phyloP scores from a whole-genome alignment of 2,113 vertebrate genomes.

The Zeus faber region DNA sequence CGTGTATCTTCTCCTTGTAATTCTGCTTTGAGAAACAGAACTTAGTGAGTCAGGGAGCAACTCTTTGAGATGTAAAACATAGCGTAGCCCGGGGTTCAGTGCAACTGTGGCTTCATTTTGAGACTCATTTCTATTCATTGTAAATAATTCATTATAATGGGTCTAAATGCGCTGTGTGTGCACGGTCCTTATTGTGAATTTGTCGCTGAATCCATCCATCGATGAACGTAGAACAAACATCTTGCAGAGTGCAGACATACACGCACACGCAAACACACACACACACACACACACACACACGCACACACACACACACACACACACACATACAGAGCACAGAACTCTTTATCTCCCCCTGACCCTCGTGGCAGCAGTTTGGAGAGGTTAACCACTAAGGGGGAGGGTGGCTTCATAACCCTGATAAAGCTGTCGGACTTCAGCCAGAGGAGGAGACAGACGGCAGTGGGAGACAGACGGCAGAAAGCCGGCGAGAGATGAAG shows the following conservation, averaged over 20 bases:
- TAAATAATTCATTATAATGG: no score
- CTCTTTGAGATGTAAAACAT: no score
- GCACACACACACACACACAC: background rate
- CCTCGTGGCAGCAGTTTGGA: slow-evolving; percentile 18
- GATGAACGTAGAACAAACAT: background rate
- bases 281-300: background rate
- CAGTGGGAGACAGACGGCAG: no score
- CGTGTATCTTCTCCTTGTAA: no score
- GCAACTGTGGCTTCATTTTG: no score
- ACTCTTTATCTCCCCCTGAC: slow-evolving; percentile 16
- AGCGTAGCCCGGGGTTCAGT: no score
- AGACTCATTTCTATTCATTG: no score
- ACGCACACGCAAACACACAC: slow-evolving; percentile 1
- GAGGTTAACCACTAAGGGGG: slow-evolving; percentile 29
- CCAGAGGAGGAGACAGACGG: background rate
- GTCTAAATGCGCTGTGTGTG: no score
- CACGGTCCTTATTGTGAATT: no score
- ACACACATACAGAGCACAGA: background rate
- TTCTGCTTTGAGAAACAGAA: no score
- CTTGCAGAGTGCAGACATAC: background rate
- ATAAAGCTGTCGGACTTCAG: slow-evolving; percentile 27
- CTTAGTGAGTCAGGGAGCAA: no score
- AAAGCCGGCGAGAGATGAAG: background rate
- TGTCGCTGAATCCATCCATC: background rate
- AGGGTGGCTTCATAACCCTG: slow-evolving; percentile 8